phyloP scores from a whole-genome alignment of 2,113 vertebrate species.

The Aldabrachelys gigantea region DNA sequence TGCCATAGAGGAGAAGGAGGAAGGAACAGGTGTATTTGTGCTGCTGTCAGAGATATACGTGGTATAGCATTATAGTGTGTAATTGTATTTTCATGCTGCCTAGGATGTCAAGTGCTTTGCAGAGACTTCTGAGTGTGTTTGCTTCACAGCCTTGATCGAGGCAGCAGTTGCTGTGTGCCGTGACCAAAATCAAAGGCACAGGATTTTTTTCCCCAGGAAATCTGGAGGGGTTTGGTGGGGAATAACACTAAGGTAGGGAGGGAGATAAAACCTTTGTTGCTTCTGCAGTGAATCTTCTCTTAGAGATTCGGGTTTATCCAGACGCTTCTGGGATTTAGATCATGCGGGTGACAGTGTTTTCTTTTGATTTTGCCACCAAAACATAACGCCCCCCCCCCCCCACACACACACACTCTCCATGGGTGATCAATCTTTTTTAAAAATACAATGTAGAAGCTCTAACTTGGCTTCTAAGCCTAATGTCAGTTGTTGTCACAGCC shows the following conservation, averaged over 20 bases:
- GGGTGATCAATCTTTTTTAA: background rate
- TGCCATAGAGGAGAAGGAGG: background rate
- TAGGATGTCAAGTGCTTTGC: conserved; percentile 33
- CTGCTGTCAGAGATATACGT: background rate
- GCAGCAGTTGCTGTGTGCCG: background rate
- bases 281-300: background rate
- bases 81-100: conserved; percentile 53
- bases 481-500: background rate
- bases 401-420: background rate
- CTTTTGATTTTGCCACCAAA: background rate
- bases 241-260: background rate
- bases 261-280: background rate
- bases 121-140: background rate
- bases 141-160: background rate
- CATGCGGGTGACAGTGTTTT: background rate
- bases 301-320: background rate
- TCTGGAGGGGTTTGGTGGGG: background rate
- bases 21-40: background rate
- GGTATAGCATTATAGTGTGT: conserved; percentile 10
- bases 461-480: background rate
- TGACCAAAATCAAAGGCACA: background rate
- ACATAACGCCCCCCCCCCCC: background rate
- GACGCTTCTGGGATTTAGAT: background rate
- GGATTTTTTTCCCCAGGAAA: background rate
- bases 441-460: background rate